Evolutionary conservation across 2,888 invertebrate species (phyloP), one percentile per base, ranked within the genome.

Genomic region (Strigamia maritima): DNA sequence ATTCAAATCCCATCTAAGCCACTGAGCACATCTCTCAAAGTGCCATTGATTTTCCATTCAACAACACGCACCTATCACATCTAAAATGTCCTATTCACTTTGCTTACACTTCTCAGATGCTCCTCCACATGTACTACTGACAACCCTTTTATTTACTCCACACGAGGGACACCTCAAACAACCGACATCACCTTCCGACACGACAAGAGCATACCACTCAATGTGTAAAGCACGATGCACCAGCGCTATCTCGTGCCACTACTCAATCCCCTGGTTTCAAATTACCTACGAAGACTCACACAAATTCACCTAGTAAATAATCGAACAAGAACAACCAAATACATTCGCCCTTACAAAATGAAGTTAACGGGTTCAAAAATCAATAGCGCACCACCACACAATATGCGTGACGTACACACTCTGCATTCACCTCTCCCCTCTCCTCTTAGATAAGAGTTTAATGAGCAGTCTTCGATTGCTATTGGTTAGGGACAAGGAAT

Each of bases 1-100:
- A 65, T 65, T 65, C 65, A 65, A 65, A 65, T 65, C 65, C 65
- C 65, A 65, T 65, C 65, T 65, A 65, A 65, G 65, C 65, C 65
- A 65, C 65, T 65, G 65, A 65, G 65, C 65, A 65, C 65, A 65
- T 65, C 65, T 65, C 65, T 65, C 65, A 65, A 65, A 65, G 65
- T 65, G 65, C 65, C 65, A 65, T 65, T 65, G 65, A 65, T 65
- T 65, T 65, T 65, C 65, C 65, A 65, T 65, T 65, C 65, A 65
- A 65, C 65, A 65, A 65, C 65, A 65, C 65, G 65, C 65, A 65
- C 65, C 65, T 26, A 65, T 65, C 65, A 65, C 65, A 65, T 65
- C 65, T 26, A 65, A 65, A 65, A 65, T 65, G 65, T 65, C 65
- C 65, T 65, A 65, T 65, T 65, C 65, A 65, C 65, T 65, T 65